phyloP scores from a whole-genome alignment of 2,797 vertebrate genomes.

The Pyrocephalus nanus region DNA sequence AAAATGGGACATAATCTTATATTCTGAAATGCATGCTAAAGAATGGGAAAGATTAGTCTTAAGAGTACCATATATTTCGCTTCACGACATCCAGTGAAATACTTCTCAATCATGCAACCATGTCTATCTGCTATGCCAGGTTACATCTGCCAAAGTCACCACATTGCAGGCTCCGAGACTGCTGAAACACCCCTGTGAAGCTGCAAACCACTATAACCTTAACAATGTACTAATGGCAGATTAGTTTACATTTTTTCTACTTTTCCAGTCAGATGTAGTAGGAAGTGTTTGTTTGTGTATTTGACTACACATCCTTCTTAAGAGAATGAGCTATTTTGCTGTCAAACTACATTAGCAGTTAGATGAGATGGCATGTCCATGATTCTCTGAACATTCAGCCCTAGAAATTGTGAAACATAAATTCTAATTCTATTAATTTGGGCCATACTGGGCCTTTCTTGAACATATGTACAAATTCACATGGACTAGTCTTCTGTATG shows the following conservation, averaged over 20 bases:
- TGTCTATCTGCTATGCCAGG: too few relatives aligned
- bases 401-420: neutral
- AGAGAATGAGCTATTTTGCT: neutral
- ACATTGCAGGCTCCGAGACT: too few relatives aligned
- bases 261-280: neutral
- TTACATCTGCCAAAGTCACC: too few relatives aligned
- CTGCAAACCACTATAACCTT: neutral
- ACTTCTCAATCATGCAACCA: neutral
- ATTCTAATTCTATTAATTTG: neutral
- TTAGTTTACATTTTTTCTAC: neutral
- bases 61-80: neutral
- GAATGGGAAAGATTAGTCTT: neutral
- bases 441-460: neutral
- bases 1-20: neutral
- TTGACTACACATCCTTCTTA: neutral
- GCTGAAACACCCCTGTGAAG: too few relatives aligned
- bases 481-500: neutral
- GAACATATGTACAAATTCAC: neutral
- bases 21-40: neutral
- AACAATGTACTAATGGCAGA: neutral
- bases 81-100: neutral
- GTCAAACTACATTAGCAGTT: neutral
- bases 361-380: neutral
- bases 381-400: neutral
- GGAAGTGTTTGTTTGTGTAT: neutral